Evolutionary conservation across 2,113 vertebrate species (phyloP).

Genomic region (Centropus bengalensis): DNA sequence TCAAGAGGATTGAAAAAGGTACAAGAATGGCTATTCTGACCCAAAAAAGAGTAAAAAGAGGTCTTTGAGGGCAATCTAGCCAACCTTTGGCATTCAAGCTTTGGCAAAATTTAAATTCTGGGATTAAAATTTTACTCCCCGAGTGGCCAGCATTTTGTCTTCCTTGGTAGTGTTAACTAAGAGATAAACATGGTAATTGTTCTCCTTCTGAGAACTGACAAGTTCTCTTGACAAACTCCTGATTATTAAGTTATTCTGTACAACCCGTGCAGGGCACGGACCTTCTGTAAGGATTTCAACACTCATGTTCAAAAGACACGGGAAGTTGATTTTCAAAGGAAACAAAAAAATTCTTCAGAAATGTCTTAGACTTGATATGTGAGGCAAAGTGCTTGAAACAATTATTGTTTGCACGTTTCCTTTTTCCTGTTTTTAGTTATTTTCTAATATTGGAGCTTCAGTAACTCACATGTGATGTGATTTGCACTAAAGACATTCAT

Average conservation of each 20-base stretch:
- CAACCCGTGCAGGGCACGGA: not conserved
- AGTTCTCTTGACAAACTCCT: not conserved
- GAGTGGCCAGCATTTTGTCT: not conserved
- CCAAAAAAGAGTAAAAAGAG: not conserved
- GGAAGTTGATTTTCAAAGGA: conserved; percentile 9
- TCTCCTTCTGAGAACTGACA: not conserved
- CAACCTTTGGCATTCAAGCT: not conserved
- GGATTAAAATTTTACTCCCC: not conserved
- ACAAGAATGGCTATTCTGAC: not conserved
- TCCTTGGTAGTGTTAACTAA: not conserved
- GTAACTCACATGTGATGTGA: not conserved
- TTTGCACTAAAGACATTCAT: not conserved
- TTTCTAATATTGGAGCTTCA: conserved; percentile 20
- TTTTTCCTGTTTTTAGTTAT: conserved; percentile 50
- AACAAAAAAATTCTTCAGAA: not conserved
- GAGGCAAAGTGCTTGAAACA: not conserved
- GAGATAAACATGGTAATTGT: not conserved
- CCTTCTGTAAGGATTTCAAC: not conserved
- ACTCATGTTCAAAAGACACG: not conserved
- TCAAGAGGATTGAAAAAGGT: not conserved
- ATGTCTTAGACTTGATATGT: not conserved
- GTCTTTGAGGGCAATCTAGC: not conserved
- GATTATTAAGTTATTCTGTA: not conserved
- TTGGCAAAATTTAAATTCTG: not conserved
- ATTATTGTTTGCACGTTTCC: conserved; percentile 27